Evolutionary conservation across 2,888 invertebrate genomes (phyloP), one percentile per base, ranked within the genome.

Genomic region (Caenorhabditis sp.): DNA sequence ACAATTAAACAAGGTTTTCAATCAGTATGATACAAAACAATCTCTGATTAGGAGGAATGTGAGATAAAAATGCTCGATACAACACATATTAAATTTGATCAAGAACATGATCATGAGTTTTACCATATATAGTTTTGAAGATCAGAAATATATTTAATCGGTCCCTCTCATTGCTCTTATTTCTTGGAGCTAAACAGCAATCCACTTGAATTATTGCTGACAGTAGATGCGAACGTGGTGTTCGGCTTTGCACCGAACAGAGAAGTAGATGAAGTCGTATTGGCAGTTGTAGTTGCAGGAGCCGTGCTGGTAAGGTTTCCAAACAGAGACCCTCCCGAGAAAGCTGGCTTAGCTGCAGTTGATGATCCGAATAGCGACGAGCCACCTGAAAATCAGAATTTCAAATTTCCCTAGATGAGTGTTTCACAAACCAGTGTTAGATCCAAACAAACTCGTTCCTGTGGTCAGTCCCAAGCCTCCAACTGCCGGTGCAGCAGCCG

Each of bases 161-260:
- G 11, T 40, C 2, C 28, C 26, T 18, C 2, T 47, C 9, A 9
- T n/a, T 18, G 18, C 47, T 80, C 55, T n/a, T n/a, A 83, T 15
- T 85, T 85, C 15, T 83, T 85, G 37, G 72, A 70, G 24, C 78
- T 85, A 65, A 86, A 86, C 15, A 86, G 77, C 9, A 84, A 53
- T 44, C 86, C 86, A 60, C 84, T 81, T 2, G 86, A 82, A 47
- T 76, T 82, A 47, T 83, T 85, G 35, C 67, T 68, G 22, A 85
- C 70, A 1, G 82, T 84, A 1, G 86, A 83, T n/a, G 80, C 80
- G 37, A 84, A 84, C 9, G 80, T 72, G 4, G 83, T 69, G 15
- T 58, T 35, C 1, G 84, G 60, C 51, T 78, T 62, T 9, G 71
- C 22, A 2, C 70, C 72, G 40, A 76, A 80, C 6, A 82, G 55